Evolutionary conservation across 2,797 vertebrate genomes (phyloP), one percentile per base, ranked within the genome.

Genomic region (Eutrigla gurnardus): DNA sequence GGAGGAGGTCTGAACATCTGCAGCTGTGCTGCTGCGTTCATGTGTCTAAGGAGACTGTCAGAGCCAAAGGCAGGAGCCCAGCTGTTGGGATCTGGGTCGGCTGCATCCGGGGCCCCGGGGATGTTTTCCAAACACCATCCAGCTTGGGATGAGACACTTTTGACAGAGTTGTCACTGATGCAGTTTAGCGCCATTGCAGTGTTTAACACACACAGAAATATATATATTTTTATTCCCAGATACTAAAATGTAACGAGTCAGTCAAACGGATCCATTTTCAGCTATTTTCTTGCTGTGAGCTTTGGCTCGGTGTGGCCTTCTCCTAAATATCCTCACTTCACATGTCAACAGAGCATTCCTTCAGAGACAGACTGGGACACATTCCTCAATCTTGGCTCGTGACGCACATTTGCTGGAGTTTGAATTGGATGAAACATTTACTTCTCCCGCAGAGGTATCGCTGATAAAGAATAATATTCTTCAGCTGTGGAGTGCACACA

Each of bases 1-100:
- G 75, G 77, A 84, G 81, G 87, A 83, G 79, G 50, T 76, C 25
- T 77, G 81, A 88, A 92, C 89, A 93, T 93, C 91, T 93, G 91
- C 76, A 88, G 85, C 80, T 77, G 58, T 86, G 82, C 25, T 40
- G 72, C 18, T 80, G 77, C 46, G 66, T 75, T 85, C 77, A 52
- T 79, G 80, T 54, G 84, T 91, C 85, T 86, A 76, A 72, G 80
- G 89, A 89, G 88, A 80, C 69, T 39, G 69, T 81, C 54, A 15
- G 73, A 84, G 91, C 88, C 86, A 86, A 78, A 83, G 83, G 89
- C 89, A 66, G 58, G 47, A 79, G 66, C 74, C 81, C 91, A 93
- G 92, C 89, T 94, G 91, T 83, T 86, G 25, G 66, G 66, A 81
- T 82, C 60, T 85, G 70, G 64, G 79, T 88, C 62, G 32, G 55